These are phyloP conservation scores for Serilophus lunatus DNA, from an alignment of 2,113 vertebrate genomes.

Conservation along the genomic window DNA sequence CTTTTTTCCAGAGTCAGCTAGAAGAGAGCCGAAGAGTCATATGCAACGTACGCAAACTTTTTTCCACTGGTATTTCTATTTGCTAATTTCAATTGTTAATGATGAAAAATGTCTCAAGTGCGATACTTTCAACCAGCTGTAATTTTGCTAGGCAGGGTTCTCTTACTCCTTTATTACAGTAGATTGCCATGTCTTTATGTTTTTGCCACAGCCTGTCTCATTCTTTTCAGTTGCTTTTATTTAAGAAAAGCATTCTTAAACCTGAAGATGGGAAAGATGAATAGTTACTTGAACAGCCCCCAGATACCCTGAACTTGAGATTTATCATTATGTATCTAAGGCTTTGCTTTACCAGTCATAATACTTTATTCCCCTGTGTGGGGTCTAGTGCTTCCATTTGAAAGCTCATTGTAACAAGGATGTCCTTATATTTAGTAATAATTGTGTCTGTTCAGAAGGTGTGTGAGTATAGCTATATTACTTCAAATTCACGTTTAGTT, in stretches of 20 bases:
- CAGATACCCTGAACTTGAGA: neutral
- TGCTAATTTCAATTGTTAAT: conserved; percentile 4
- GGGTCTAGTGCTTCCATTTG: neutral
- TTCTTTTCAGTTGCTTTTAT: conserved; percentile 24
- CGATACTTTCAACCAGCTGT: neutral
- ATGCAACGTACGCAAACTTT: neutral
- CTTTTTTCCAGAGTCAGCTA: neutral
- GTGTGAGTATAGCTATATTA: neutral
- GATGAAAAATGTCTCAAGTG: neutral
- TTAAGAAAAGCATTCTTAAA: conserved; percentile 23
- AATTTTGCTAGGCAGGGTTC: neutral
- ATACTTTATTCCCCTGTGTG: conserved; percentile 15
- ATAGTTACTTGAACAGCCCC: neutral
- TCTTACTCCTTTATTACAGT: neutral
- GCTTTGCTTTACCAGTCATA: conserved; percentile 10
- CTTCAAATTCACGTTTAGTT: neutral
- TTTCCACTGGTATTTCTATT: neutral
- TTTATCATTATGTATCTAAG: conserved; percentile 29
- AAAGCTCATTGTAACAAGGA: neutral
- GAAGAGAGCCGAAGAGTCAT: neutral
- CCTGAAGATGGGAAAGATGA: neutral
- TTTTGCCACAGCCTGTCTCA: neutral
- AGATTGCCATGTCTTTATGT: neutral
- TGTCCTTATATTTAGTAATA: neutral
- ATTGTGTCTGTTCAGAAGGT: neutral